These are phyloP conservation scores for Harpagoxenus sublaevis DNA, from an alignment of 2,888 invertebrate species.

Conservation along the genomic window DNA sequence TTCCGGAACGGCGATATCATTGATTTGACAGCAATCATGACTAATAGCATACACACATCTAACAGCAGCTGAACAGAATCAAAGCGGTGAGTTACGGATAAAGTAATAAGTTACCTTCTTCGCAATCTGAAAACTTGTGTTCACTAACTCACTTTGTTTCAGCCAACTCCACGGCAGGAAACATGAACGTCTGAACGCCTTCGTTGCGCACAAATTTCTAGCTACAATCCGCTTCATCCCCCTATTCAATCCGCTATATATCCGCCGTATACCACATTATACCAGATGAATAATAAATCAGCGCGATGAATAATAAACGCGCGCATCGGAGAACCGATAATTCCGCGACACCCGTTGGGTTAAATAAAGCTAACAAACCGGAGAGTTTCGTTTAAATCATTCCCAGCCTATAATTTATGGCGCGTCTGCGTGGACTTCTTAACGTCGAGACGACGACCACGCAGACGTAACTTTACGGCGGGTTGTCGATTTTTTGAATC, in stretches of 20 bases:
- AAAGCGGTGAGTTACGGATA: background rate
- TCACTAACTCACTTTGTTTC: conserved; percentile 17
- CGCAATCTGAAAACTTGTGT: background rate
- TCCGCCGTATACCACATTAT: background rate
- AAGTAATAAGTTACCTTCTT: background rate
- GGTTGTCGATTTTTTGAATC: conserved; percentile 51
- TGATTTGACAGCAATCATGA: background rate
- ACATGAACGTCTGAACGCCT: background rate
- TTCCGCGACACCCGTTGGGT: conserved; percentile 53
- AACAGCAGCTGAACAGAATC: background rate
- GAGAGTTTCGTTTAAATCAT: conserved; percentile 64
- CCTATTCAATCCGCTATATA: too few relatives aligned
- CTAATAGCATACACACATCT: background rate
- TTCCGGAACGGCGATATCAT: background rate
- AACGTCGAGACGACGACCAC: conserved; percentile 41
- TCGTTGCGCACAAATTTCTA: background rate
- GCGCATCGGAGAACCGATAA: conserved; percentile 50
- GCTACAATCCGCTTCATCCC: background rate
- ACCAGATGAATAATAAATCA: conserved; percentile 69
- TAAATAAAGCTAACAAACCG: conserved; percentile 57
- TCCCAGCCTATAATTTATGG: conserved; percentile 61
- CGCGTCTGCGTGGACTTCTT: conserved; percentile 49
- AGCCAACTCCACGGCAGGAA: background rate
- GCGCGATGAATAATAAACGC: conserved; percentile 2
- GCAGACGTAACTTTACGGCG: conserved; percentile 66